phyloP scores from a whole-genome alignment of 1,140 invertebrate species.

The Frieseomelitta varia region DNA sequence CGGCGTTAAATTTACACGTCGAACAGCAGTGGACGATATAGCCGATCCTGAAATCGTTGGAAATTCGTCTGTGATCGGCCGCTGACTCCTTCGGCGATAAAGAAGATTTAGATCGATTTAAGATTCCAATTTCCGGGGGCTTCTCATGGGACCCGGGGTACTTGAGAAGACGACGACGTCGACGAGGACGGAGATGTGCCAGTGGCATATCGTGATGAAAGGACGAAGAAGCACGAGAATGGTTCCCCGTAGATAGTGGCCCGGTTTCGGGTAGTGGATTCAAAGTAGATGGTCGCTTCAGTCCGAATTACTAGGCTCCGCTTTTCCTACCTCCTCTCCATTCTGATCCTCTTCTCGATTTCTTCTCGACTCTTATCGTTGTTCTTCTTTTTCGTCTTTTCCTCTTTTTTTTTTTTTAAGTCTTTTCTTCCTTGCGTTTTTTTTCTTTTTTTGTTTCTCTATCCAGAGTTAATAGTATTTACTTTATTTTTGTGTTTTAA shows the following conservation, averaged over 20 bases:
- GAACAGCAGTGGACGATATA: conserved; percentile 44
- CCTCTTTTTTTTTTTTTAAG: too few relatives aligned
- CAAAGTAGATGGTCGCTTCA: conserved; percentile 46
- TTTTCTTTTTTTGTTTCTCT: neutral
- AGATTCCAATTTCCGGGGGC: conserved; percentile 76
- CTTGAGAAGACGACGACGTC: conserved; percentile 47
- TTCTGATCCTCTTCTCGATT: conserved; percentile 9
- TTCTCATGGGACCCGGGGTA: conserved; percentile 42
- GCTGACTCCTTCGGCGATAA: conserved; percentile 63
- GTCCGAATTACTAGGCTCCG: conserved; percentile 56
- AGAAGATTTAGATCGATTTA: conserved; percentile 76
- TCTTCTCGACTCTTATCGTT: neutral
- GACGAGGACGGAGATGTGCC: conserved; percentile 43
- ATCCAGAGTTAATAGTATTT: neutral
- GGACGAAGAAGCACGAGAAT: conserved; percentile 53
- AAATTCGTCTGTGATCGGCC: conserved; percentile 50
- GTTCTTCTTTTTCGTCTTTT: neutral
- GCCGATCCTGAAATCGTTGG: conserved; percentile 26
- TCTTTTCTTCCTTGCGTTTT: too few relatives aligned
- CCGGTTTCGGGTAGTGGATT: conserved; percentile 35
- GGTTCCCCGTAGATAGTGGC: conserved; percentile 41
- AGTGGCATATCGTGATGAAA: conserved; percentile 60
- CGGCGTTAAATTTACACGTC: conserved; percentile 60
- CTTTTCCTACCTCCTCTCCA: conserved; percentile 1
- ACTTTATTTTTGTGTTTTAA: too few relatives aligned